Evolutionary conservation across 2,888 invertebrate genomes (phyloP), one percentile per base, ranked within the genome.

Genomic region (Andrena dorsata): DNA sequence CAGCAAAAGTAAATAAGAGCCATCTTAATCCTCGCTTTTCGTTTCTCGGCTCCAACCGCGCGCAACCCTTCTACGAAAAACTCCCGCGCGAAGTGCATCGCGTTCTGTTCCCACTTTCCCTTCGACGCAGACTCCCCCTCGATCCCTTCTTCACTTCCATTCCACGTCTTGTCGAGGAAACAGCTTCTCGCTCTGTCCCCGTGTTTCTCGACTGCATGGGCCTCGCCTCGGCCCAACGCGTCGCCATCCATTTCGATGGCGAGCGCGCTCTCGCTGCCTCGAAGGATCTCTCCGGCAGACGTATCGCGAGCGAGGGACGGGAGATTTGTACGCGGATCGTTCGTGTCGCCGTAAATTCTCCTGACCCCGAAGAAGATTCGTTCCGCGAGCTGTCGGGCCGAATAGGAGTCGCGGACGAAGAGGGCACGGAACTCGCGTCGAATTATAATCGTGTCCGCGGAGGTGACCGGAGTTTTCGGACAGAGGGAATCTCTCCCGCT

Each of bases 131-230:
- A 16, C 56, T 23, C 69, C 35, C 32, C 64, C 20, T 8, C 53
- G 30, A 60, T 56, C 32, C 73, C 61, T 26, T 10, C 30, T 53
- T 28, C 68, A 20, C 47, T 28, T 20, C 30, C n/a, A 23, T 41
- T 56, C 56, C 23, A 1, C 56, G 10, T 8, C 56, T 4, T 26
- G 56, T 56, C 56, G 56, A 56, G 56, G 26, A 56, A 56, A 56
- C 56, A 56, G 23, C 66, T 41, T 13, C 64, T 77, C 74, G 66
- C 51, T 47, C 28, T 26, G 10, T 78, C 77, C 82, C 74, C 72
- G 86, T 87, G 83, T 89, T 85, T 80, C 80, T 88, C 85, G 78
- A 85, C 86, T 85, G 76, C 79, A 63, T 66, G 69, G 20, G 58
- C 66, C 60, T 71, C 71, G 77, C 58, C 78, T 51, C 60, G 71